These are phyloP conservation scores for Psittacula derbiana DNA, from an alignment of 2,797 vertebrate species.

Conservation along the genomic window DNA sequence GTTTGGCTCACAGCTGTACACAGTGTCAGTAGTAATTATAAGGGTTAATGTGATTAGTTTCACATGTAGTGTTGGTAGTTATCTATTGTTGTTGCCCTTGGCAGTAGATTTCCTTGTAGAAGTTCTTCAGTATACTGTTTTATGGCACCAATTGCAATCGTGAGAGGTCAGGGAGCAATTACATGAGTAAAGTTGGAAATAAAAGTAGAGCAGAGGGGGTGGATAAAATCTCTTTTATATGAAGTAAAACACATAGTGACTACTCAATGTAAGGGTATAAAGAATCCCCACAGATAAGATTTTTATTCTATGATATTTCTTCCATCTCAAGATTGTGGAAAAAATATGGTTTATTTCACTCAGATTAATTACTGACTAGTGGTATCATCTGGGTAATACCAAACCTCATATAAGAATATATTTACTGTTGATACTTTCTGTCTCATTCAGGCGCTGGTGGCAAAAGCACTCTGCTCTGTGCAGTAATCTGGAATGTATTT, in stretches of 20 bases:
- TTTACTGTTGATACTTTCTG: not conserved
- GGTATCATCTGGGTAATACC: not conserved
- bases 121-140: not conserved
- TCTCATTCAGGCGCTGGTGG: not conserved
- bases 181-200: not conserved
- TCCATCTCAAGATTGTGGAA: not conserved
- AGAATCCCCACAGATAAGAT: not conserved
- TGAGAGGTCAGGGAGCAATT: not conserved
- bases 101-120: not conserved
- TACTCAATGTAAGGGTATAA: not conserved
- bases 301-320: not conserved
- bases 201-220: not conserved
- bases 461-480: not conserved
- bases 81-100: not conserved
- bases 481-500: not conserved
- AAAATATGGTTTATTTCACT: not conserved
- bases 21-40: constrained; percentile 39
- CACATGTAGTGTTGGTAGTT: not conserved
- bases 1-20: constrained; percentile 51
- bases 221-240: not conserved
- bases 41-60: constrained; percentile 56
- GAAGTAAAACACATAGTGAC: not conserved
- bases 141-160: not conserved
- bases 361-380: not conserved
- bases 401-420: not conserved